phyloP scores from a whole-genome alignment of 1,140 invertebrate genomes.

The Orchesella cincta region DNA sequence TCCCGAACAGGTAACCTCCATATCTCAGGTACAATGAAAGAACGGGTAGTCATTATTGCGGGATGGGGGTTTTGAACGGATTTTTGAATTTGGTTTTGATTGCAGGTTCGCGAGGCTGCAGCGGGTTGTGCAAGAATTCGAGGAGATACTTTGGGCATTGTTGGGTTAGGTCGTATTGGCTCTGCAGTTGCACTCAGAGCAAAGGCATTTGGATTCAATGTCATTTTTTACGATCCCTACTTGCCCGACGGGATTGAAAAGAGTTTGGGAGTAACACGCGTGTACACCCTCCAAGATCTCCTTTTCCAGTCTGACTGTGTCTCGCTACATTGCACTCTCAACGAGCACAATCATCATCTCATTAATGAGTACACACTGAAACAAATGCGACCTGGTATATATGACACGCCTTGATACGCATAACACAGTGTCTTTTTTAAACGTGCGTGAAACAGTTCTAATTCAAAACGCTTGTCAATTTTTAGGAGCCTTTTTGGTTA shows the following conservation, averaged over 20 bases:
- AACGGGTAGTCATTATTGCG: neutral
- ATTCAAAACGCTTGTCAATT: too few relatives aligned
- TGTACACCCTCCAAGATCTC: constrained; percentile 79
- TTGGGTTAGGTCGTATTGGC: constrained; percentile 91
- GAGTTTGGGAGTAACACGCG: constrained; percentile 88
- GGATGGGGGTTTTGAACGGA: neutral
- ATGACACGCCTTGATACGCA: neutral
- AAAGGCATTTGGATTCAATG: constrained; percentile 96
- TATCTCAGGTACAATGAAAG: neutral
- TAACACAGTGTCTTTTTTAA: neutral
- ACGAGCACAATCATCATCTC: constrained; percentile 96
- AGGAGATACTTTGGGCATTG: constrained; percentile 93
- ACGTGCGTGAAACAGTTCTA: too few relatives aligned
- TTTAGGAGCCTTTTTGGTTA: constrained; percentile 98
- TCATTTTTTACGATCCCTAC: constrained; percentile 97
- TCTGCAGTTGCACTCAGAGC: constrained; percentile 92
- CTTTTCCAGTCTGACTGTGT: constrained; percentile 97
- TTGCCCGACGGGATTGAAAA: constrained; percentile 95
- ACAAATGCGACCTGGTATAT: constrained; percentile 69
- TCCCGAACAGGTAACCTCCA: constrained; percentile 65
- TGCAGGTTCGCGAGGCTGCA: constrained; percentile 83
- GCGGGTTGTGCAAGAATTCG: constrained; percentile 92
- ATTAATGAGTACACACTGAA: constrained; percentile 98
- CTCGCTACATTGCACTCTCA: constrained; percentile 93
- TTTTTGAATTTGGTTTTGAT: neutral